Evolutionary conservation across 2,797 vertebrate species (phyloP).

Genomic region (Poecilia wingei): DNA sequence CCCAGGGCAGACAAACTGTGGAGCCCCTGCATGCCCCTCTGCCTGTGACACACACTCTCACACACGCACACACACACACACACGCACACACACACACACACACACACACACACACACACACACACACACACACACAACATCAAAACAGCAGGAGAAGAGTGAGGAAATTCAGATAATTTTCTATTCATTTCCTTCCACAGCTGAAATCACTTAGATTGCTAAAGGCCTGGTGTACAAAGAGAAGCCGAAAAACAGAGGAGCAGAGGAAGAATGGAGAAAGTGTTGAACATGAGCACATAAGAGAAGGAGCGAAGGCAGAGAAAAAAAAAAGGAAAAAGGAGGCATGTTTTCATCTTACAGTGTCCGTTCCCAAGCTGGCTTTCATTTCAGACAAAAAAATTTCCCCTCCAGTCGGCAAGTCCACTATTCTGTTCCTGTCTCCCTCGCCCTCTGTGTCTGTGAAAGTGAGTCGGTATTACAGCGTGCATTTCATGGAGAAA

Average conservation of each 20-base stretch:
- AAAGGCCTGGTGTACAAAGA: constrained; percentile 64
- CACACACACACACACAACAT: constrained; percentile 12
- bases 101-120: not conserved
- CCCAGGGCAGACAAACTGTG: constrained; percentile 62
- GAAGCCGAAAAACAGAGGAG: constrained; percentile 61
- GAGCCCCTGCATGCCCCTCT: constrained; percentile 59
- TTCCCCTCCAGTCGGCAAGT: constrained; percentile 80
- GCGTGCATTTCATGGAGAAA: constrained; percentile 69
- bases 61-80: too few species aligned
- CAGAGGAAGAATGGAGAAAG: constrained; percentile 54
- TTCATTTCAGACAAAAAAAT: constrained; percentile 62
- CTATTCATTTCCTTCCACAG: constrained; percentile 80
- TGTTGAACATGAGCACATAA: constrained; percentile 34
- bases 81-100: not conserved
- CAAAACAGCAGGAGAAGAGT: constrained; percentile 52
- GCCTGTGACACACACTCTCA: constrained; percentile 46
- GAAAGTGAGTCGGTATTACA: constrained; percentile 88
- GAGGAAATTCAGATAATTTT: constrained; percentile 70
- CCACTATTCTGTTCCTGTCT: constrained; percentile 72
- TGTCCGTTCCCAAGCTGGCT: constrained; percentile 68
- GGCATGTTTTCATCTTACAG: constrained; percentile 69
- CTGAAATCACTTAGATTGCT: constrained; percentile 75
- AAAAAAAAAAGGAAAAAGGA: constrained; percentile 52
- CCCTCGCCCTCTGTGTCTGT: constrained; percentile 79
- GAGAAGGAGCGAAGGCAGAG: constrained; percentile 41